These are phyloP conservation scores for Bradypus variegatus DNA, from an alignment of 2,797 vertebrate genomes.

Conservation along the genomic window DNA sequence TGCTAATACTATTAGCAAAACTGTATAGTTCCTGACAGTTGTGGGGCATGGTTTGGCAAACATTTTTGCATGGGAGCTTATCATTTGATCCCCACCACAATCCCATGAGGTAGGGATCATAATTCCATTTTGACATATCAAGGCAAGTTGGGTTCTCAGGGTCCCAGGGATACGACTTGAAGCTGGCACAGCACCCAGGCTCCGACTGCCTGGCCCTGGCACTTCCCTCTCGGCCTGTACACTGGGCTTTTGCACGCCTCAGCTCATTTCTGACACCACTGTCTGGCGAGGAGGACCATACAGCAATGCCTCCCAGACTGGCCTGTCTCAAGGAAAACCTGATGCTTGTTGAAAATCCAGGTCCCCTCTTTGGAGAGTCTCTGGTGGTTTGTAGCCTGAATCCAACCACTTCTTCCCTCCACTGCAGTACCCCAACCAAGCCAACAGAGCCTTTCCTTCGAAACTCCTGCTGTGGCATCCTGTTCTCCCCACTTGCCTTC, in stretches of 20 bases:
- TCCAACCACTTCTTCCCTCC: background rate
- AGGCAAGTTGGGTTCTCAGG: background rate
- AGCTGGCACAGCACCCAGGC: background rate
- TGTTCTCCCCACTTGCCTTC: background rate
- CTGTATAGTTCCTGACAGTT: accelerated
- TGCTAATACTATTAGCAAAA: background rate
- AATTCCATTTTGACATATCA: background rate
- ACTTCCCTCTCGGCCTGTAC: background rate
- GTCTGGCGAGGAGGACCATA: background rate
- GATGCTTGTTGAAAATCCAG: background rate
- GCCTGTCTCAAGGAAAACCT: background rate
- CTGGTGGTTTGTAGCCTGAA: background rate
- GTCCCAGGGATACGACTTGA: background rate
- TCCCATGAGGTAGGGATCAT: background rate
- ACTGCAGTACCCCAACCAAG: accelerated
- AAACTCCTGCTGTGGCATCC: background rate
- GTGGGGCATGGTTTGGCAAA: background rate
- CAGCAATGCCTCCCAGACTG: background rate
- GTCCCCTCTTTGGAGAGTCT: background rate
- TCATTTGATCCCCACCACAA: too few species aligned
- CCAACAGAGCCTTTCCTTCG: background rate
- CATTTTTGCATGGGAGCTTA: background rate
- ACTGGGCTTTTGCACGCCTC: background rate
- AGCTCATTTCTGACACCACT: background rate
- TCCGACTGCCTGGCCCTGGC: background rate